Base-by-base conservation (phyloP, 2,797 vertebrate genomes). In the Coendou prehensilis region DNA sequence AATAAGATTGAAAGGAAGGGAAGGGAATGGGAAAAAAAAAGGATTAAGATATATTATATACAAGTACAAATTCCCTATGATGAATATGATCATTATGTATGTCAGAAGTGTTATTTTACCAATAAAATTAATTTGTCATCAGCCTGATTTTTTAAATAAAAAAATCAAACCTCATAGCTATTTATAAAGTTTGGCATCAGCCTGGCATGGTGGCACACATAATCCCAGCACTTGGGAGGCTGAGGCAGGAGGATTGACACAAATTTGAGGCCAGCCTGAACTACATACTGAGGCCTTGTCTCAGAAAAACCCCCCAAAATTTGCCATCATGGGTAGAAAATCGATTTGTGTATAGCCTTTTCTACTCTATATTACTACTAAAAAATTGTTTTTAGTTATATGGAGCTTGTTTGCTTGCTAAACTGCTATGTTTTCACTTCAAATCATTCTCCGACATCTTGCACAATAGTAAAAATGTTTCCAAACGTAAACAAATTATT, bases 401-500 rank as follows among this genome's bases (percentile, higher is more conserved):
- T 71, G 23, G 85, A 82, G 14, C 52, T 88, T 69, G 1, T 79
- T 93, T 94, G 52, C 59, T 37, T 78, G 30, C 50, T 80, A 93
- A 91, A 14, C 37, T 79, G 2, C 82, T 96, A 0, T 52, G 47
- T 85, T 87, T 5, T 89, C 81, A 91, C 13, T 88, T 92, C 54
- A 95, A 22, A 81, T 85, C 50, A 57, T 89, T 26, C 14, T 94
- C 80, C 22, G 92, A 22, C 56, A 76, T 92, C 80, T 41, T 28
- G 9, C 3, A 10, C 61, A 26, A 45, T 50, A 89, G 8, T 93
- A 86, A 78, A 94, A 80, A 83, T 47, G 26, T 75, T 75, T 75
- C 9, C 64, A 92, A 78, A 78, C 87, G 41, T n/a, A 90, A 59
- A 52, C 61, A 75, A 81, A 8, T 90, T 85, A 61, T 80, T 59